A percentile compares a stretch with the other conserved stretches of the same genome.
These are phyloP conservation scores for Alcis repandata DNA, from an alignment of 2,888 invertebrate genomes.

Conservation along the genomic window DNA sequence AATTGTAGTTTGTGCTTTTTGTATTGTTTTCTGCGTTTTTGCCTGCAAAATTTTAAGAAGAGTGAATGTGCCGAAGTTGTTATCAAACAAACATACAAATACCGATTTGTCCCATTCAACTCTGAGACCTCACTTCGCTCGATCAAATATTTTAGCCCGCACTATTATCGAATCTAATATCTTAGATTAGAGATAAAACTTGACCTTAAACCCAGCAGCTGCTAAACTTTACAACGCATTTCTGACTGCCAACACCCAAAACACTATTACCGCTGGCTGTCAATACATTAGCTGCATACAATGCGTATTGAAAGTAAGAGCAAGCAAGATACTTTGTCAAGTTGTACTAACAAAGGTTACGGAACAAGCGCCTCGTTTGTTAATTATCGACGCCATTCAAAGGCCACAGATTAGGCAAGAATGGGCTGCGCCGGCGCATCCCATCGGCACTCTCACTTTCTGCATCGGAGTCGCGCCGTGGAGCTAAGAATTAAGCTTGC, in stretches of 20 bases:
- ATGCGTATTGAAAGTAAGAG: slow-evolving; percentile 54
- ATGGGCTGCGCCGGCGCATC: slow-evolving; percentile 67
- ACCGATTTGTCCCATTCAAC: too few relatives aligned
- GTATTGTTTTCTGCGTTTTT: too few relatives aligned
- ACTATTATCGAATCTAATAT: background rate
- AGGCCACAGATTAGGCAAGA: slow-evolving; percentile 50
- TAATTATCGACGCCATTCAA: slow-evolving; percentile 67
- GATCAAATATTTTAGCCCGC: background rate
- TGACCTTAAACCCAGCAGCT: slow-evolving; percentile 17
- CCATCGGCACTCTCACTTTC: slow-evolving; percentile 74
- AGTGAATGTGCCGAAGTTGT: too few relatives aligned
- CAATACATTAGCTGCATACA: slow-evolving; percentile 31
- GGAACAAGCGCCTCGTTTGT: slow-evolving; percentile 46
- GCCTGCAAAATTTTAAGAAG: too few relatives aligned
- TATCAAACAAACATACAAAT: too few relatives aligned
- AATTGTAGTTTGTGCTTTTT: too few relatives aligned
- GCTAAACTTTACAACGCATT: slow-evolving; percentile 1
- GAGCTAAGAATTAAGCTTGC: slow-evolving; percentile 43
- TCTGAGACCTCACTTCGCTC: too few relatives aligned
- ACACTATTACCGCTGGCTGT: slow-evolving; percentile 21
- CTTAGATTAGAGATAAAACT: slow-evolving; percentile 2
- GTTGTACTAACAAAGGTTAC: slow-evolving; percentile 48
- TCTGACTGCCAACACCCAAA: slow-evolving; percentile 15
- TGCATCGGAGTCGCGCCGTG: slow-evolving; percentile 46
- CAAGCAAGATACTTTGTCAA: slow-evolving; percentile 19